A percentile compares a stretch with the other conserved stretches of the same genome.
Evolutionary conservation across 2,113 vertebrate species (phyloP).

Genomic region (Clarias magur): DNA sequence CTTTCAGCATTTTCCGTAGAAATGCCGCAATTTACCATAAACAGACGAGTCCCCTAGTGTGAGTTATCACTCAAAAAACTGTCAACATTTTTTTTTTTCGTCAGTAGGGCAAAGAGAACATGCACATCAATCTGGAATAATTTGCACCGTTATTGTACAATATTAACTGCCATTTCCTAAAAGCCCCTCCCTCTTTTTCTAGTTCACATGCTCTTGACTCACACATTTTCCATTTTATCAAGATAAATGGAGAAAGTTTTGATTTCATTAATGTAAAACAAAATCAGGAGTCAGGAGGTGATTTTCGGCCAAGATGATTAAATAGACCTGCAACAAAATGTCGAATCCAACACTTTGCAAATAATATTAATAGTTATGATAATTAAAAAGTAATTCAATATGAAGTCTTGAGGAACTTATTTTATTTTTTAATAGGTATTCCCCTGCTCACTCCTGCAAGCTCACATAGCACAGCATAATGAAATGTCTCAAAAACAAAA

Average conservation of each 20-base stretch:
- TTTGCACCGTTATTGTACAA: neutral
- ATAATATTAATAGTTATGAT: neutral
- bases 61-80: neutral
- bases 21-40: neutral
- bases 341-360: neutral
- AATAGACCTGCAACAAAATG: neutral
- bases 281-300: neutral
- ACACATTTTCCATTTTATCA: neutral
- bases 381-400: neutral
- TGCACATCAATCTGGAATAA: neutral
- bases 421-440: neutral
- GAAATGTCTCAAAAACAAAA: neutral
- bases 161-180: neutral
- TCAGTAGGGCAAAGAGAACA: neutral
- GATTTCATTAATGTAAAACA: neutral
- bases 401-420: neutral
- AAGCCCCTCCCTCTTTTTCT: neutral
- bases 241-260: neutral
- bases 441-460: neutral
- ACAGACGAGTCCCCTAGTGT: neutral
- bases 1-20: neutral
- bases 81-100: neutral
- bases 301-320: neutral
- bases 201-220: neutral
- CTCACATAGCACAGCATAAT: neutral